A percentile compares a stretch with the other conserved stretches of the same genome.
phyloP scores from a whole-genome alignment of 2,113 vertebrate genomes.

The Leucoraja erinaceus region DNA sequence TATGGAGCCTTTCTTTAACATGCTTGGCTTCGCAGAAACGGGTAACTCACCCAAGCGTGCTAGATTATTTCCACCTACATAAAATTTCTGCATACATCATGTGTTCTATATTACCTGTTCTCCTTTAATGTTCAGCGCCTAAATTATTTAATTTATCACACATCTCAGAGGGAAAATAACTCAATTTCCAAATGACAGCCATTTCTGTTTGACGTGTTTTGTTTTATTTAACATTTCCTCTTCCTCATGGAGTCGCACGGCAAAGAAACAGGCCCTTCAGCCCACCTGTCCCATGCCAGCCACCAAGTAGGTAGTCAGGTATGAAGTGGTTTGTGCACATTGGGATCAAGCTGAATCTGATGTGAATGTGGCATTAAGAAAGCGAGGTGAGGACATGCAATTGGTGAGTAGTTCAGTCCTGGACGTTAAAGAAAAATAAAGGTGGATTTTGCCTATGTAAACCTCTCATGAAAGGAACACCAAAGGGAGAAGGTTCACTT shows the following conservation, averaged over 20 bases:
- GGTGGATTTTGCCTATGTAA: no score
- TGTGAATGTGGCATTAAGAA: neutral
- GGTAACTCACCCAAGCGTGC: neutral
- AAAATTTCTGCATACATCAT: neutral
- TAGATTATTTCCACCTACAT: neutral
- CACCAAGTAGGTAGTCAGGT: no score
- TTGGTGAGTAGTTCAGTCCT: no score
- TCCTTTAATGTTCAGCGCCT: neutral
- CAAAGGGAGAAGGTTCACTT: no score
- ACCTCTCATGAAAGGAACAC: no score
- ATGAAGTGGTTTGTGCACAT: neutral
- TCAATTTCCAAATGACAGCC: neutral
- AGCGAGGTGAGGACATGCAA: neutral
- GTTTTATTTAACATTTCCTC: neutral
- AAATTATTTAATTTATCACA: neutral
- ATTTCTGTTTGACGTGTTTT: neutral
- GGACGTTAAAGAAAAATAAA: no score
- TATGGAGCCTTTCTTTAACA: neutral
- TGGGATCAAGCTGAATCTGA: neutral
- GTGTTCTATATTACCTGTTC: neutral
- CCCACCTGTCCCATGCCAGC: no score
- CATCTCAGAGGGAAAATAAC: neutral
- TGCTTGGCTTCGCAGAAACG: neutral
- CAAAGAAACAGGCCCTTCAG: no score
- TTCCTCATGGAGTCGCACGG: no score